These are phyloP conservation scores for Acrobeloides nanus DNA, from an alignment of 2,888 invertebrate species.

Conservation along the genomic window DNA sequence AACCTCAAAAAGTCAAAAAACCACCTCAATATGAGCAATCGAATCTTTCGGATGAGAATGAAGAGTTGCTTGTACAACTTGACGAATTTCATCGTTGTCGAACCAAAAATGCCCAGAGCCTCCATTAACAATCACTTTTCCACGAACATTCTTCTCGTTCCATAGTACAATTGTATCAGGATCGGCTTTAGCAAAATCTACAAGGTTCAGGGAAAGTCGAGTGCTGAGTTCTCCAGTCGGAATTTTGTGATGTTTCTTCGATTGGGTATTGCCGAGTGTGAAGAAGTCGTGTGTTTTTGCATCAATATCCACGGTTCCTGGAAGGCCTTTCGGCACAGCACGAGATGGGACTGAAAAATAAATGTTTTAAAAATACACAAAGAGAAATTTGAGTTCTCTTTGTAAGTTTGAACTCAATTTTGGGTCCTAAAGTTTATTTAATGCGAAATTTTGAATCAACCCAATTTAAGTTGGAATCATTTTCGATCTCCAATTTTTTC, in stretches of 20 bases:
- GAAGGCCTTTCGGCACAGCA: slow-evolving; percentile 1
- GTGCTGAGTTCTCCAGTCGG: background rate
- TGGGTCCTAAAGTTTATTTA: no score
- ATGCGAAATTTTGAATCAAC: no score
- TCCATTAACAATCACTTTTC: slow-evolving; percentile 22
- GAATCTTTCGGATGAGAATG: slow-evolving; percentile 1
- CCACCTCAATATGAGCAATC: slow-evolving; percentile 3
- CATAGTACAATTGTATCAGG: slow-evolving; percentile 27
- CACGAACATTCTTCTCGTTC: slow-evolving; percentile 33
- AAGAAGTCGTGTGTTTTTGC: background rate
- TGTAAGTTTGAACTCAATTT: background rate
- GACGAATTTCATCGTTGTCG: slow-evolving; percentile 7
- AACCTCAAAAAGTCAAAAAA: slow-evolving; percentile 4
- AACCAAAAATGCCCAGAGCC: slow-evolving; percentile 44
- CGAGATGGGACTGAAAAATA: background rate
- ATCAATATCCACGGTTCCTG: background rate
- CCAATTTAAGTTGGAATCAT: no score
- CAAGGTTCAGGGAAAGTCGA: slow-evolving; percentile 22
- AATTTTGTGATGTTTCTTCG: slow-evolving; percentile 2
- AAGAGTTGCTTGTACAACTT: background rate
- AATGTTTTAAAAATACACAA: no score
- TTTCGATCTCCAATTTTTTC: no score
- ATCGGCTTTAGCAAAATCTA: slow-evolving; percentile 12
- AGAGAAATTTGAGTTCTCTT: slow-evolving; percentile 1
- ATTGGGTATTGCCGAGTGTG: background rate